Conservation (phyloP, 2,888 invertebrate genomes). For the Tetragnatha montana region DNA sequence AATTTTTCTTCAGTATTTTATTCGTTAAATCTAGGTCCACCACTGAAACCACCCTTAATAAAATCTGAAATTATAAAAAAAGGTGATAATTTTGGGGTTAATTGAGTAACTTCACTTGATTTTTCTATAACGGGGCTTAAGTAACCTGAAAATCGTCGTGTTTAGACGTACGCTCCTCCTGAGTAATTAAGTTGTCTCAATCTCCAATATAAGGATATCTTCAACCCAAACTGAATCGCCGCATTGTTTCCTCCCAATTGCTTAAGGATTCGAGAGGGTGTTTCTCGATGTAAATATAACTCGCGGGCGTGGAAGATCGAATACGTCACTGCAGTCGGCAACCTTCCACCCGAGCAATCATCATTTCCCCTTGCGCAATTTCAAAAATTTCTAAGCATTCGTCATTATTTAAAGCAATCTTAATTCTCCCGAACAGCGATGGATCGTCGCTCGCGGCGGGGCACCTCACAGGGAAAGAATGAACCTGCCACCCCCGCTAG, state of each 20-base stretch:
- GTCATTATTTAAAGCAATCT: constrained; percentile 3
- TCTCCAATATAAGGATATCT: background rate
- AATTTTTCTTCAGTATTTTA: too few relatives aligned
- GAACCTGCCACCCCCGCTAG: constrained; percentile 60
- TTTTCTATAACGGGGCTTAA: too few relatives aligned
- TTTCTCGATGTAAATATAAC: background rate
- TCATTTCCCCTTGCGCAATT: background rate
- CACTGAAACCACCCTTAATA: too few relatives aligned
- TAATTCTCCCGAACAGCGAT: background rate
- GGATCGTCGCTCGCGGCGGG: background rate
- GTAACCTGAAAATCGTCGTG: too few relatives aligned
- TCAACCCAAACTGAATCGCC: background rate
- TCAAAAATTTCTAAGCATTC: constrained; percentile 16
- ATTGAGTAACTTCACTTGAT: too few relatives aligned
- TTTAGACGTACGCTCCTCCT: too few relatives aligned
- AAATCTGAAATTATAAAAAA: too few relatives aligned
- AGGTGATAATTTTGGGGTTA: too few relatives aligned
- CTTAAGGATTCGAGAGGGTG: background rate
- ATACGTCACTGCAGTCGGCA: constrained; percentile 37
- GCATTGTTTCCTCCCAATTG: background rate
- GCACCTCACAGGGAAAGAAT: constrained; percentile 7
- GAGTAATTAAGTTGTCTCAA: too few relatives aligned
- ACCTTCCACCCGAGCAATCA: constrained; percentile 19
- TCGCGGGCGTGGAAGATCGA: background rate
- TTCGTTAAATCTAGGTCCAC: too few relatives aligned